Conservation (phyloP, 2,888 invertebrate genomes). For the Orthosia cruda region DNA sequence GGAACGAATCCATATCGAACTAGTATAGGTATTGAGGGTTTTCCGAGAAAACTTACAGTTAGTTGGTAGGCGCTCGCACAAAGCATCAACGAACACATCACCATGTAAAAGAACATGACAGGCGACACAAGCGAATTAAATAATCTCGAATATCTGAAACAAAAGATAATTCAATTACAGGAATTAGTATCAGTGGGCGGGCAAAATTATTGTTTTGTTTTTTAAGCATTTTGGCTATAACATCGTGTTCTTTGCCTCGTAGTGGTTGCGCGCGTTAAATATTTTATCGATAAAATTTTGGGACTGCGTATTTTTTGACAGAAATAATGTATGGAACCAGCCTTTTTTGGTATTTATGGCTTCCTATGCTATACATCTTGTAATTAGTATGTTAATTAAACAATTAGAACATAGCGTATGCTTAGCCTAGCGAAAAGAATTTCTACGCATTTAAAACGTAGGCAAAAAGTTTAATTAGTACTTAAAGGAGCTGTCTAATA, state of each 20-base stretch:
- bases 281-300: slow-evolving; percentile 63
- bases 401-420: slow-evolving; percentile 43
- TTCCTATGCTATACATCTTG: background rate
- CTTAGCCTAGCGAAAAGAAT: slow-evolving; percentile 51
- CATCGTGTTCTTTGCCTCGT: slow-evolving; percentile 38
- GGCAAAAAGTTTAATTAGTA: background rate
- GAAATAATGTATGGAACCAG: slow-evolving; percentile 1
- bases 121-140: slow-evolving; percentile 86
- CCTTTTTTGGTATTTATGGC: background rate
- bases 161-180: slow-evolving; percentile 41
- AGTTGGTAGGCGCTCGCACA: slow-evolving; percentile 86
- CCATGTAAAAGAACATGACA: slow-evolving; percentile 86
- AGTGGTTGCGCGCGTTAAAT: slow-evolving; percentile 55
- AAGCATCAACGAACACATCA: slow-evolving; percentile 85
- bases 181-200: slow-evolving; percentile 41
- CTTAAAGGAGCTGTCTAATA: background rate
- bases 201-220: slow-evolving; percentile 67
- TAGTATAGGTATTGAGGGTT: background rate
- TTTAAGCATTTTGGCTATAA: slow-evolving; percentile 44
- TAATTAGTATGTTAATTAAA: slow-evolving; percentile 36
- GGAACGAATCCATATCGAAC: no score
- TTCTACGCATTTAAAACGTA: slow-evolving; percentile 16
- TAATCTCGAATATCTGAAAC: slow-evolving; percentile 80
- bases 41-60: slow-evolving; percentile 76
- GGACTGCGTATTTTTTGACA: background rate